phyloP scores from a whole-genome alignment of 1,140 invertebrate species.

The Cotesia typhae region DNA sequence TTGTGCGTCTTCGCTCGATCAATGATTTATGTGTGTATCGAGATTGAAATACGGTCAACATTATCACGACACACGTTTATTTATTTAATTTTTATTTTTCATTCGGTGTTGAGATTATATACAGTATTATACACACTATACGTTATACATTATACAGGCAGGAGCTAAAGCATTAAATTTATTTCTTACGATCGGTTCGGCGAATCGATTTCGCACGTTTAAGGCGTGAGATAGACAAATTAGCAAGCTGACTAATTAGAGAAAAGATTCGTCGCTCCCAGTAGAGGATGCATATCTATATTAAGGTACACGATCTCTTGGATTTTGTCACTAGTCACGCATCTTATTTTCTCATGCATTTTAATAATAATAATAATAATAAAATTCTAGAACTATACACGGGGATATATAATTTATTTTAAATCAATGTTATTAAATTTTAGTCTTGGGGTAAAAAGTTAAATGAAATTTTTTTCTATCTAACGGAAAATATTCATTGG shows the following conservation, averaged over 20 bases:
- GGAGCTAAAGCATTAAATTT: slow-evolving; percentile 35
- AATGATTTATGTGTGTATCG: slow-evolving; percentile 23
- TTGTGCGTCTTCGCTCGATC: slow-evolving; percentile 19
- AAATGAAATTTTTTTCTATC: slow-evolving; percentile 16
- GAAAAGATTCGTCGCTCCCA: neutral
- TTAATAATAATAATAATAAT: no score
- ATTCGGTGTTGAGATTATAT: neutral
- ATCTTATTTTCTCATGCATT: neutral
- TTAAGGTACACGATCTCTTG: neutral
- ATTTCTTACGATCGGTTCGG: slow-evolving; percentile 8
- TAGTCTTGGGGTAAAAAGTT: no score
- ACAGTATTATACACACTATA: no score
- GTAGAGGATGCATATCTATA: slow-evolving; percentile 8
- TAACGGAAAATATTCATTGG: slow-evolving; percentile 17
- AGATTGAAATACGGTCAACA: slow-evolving; percentile 32
- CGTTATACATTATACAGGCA: slow-evolving; percentile 12
- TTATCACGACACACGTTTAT: slow-evolving; percentile 25
- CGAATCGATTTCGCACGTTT: slow-evolving; percentile 9
- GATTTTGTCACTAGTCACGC: slow-evolving; percentile 2
- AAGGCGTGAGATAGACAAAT: slow-evolving; percentile 37
- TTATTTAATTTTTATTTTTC: neutral
- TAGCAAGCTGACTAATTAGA: slow-evolving; percentile 29
- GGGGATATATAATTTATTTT: no score
- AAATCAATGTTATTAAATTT: no score
- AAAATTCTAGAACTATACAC: no score